Conservation (phyloP, 2,113 vertebrate species). For the Malurus cyaneus region DNA sequence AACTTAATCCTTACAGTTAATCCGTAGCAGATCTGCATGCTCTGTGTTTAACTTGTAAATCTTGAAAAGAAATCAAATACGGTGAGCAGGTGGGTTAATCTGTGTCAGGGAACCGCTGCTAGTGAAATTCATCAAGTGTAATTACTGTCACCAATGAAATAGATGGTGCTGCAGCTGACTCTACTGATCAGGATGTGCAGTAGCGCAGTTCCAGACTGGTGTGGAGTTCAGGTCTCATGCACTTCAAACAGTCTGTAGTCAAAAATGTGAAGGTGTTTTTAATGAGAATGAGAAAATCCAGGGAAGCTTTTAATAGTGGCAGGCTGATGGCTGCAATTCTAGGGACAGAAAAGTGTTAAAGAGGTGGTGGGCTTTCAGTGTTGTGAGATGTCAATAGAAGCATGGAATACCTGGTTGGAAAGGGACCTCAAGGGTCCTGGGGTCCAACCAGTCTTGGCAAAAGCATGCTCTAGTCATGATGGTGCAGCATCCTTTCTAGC, state of each 20-base stretch:
- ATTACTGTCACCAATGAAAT: constrained; percentile 13
- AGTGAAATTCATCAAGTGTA: constrained; percentile 4
- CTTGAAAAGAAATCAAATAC: not conserved
- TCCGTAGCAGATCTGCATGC: not conserved
- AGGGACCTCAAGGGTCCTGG: not conserved
- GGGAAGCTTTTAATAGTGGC: not conserved
- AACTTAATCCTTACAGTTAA: not conserved
- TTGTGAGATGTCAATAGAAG: not conserved
- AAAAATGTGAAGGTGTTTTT: not conserved
- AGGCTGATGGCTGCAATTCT: not conserved
- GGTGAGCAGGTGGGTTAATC: constrained; percentile 10
- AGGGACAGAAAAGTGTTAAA: not conserved
- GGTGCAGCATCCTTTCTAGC: not conserved
- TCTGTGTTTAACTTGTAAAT: not conserved
- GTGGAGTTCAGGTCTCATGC: not conserved
- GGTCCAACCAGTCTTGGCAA: not conserved
- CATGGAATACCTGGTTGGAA: not conserved
- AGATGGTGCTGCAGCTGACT: not conserved
- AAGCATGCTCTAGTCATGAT: rapidly evolving
- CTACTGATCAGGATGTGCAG: not conserved
- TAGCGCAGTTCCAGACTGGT: not conserved
- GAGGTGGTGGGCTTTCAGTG: not conserved
- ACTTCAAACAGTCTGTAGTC: not conserved
- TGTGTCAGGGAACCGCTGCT: not conserved
- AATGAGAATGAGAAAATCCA: not conserved